phyloP scores from a whole-genome alignment of 2,888 invertebrate genomes.

The Cheilosia scutellata region DNA sequence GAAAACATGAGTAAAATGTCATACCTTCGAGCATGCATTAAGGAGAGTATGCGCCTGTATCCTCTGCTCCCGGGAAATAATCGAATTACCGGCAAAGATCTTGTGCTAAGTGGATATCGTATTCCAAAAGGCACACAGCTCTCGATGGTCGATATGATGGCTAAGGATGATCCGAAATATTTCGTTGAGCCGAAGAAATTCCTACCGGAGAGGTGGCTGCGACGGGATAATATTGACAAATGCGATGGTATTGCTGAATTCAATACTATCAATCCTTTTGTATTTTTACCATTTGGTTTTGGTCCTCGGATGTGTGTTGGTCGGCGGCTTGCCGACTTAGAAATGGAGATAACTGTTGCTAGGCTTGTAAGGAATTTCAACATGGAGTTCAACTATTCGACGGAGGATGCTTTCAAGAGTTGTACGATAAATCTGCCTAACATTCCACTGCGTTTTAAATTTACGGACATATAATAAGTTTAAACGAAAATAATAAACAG shows the following conservation, averaged over 20 bases:
- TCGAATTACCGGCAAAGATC: constrained; percentile 85
- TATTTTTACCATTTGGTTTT: constrained; percentile 87
- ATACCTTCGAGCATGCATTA: constrained; percentile 90
- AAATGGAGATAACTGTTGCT: constrained; percentile 86
- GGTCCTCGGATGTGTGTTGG: constrained; percentile 89
- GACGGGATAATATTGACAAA: neutral
- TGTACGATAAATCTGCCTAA: constrained; percentile 78
- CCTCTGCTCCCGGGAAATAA: constrained; percentile 86
- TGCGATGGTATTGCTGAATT: constrained; percentile 1
- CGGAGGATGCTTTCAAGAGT: constrained; percentile 77
- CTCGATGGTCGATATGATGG: constrained; percentile 87
- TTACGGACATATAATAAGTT: neutral
- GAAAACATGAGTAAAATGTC: constrained; percentile 85
- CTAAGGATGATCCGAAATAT: constrained; percentile 85
- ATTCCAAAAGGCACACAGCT: constrained; percentile 89
- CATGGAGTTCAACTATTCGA: constrained; percentile 79
- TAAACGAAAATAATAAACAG: too few species aligned
- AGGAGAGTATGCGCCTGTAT: constrained; percentile 88
- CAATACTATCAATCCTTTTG: neutral
- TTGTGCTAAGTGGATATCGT: constrained; percentile 87
- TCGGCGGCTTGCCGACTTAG: constrained; percentile 89
- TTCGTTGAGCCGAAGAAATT: constrained; percentile 85
- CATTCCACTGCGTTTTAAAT: constrained; percentile 16
- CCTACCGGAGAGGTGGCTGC: constrained; percentile 35
- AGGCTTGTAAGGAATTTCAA: constrained; percentile 81